Evolutionary conservation across 2,113 vertebrate species (phyloP).

Genomic region (Triplophysa tibetana): DNA sequence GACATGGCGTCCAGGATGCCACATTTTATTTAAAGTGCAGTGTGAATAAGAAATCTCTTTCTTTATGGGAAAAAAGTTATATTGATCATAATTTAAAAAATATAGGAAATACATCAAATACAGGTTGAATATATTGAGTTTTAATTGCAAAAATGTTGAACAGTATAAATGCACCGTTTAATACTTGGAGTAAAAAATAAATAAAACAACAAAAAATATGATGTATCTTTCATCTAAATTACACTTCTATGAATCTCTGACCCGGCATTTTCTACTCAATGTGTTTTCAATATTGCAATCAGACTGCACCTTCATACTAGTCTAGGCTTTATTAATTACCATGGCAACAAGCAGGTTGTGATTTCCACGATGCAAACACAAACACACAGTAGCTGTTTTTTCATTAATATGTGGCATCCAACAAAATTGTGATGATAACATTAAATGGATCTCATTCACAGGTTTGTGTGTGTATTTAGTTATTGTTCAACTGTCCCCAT

Average conservation of each 20-base stretch:
- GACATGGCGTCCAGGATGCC: no score
- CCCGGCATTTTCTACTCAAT: background rate
- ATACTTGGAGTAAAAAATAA: background rate
- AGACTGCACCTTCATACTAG: conserved; percentile 34
- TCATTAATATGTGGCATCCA: conserved; percentile 29
- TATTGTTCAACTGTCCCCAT: conserved; percentile 57
- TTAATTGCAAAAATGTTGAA: background rate
- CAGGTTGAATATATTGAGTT: background rate
- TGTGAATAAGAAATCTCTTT: no score
- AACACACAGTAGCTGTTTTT: background rate
- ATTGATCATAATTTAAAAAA: background rate
- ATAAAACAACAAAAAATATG: background rate
- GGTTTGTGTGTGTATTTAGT: conserved; percentile 44
- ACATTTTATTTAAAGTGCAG: no score
- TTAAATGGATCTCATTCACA: conserved; percentile 45
- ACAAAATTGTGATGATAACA: conserved; percentile 53
- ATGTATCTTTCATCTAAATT: background rate
- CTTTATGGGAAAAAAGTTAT: no score
- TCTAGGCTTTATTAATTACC: conserved; percentile 44
- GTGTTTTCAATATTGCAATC: conserved; percentile 42
- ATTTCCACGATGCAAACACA: conserved; percentile 41
- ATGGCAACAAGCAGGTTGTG: conserved; percentile 52
- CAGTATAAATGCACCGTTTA: background rate
- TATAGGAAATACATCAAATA: background rate
- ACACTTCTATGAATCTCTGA: background rate